Evolutionary conservation across 1,140 invertebrate species (phyloP).

Genomic region (Saccostrea glomerata): DNA sequence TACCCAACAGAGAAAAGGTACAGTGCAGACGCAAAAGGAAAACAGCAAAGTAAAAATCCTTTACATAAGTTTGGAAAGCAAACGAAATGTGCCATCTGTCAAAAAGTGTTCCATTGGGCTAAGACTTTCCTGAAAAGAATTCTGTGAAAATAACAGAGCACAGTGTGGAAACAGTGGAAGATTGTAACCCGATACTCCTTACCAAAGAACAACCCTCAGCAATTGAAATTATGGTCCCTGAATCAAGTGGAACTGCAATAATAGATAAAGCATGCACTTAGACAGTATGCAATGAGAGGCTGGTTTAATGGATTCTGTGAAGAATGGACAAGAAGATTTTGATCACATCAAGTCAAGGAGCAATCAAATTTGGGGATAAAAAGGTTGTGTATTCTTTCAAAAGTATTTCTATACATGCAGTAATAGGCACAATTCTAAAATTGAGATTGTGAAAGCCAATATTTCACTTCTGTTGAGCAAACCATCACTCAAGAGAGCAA

Average conservation of each 20-base stretch:
- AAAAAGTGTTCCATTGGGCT: slow-evolving; percentile 46
- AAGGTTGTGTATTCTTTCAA: slow-evolving; percentile 49
- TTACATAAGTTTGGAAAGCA: slow-evolving; percentile 48
- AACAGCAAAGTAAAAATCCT: slow-evolving; percentile 42
- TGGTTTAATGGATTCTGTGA: slow-evolving; percentile 50
- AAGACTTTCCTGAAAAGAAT: slow-evolving; percentile 42
- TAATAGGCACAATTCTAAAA: slow-evolving; percentile 51
- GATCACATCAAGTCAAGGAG: neutral
- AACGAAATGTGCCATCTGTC: slow-evolving; percentile 39
- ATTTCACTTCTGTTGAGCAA: slow-evolving; percentile 59
- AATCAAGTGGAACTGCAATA: slow-evolving; percentile 51
- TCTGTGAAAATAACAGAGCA: slow-evolving; percentile 10
- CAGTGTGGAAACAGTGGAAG: slow-evolving; percentile 24
- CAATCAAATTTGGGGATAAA: slow-evolving; percentile 59
- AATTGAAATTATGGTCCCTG: slow-evolving; percentile 49
- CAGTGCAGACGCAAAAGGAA: neutral
- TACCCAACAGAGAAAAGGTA: too few relatives aligned
- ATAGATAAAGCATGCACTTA: slow-evolving; percentile 51
- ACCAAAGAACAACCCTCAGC: slow-evolving; percentile 3
- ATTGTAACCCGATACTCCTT: slow-evolving; percentile 53
- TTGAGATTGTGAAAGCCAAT: slow-evolving; percentile 55
- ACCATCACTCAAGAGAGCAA: slow-evolving; percentile 48
- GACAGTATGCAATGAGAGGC: slow-evolving; percentile 44
- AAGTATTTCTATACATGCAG: slow-evolving; percentile 45
- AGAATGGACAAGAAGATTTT: neutral